Evolutionary conservation across 2,113 vertebrate genomes (phyloP).

Genomic region (Bagarius yarrelli): DNA sequence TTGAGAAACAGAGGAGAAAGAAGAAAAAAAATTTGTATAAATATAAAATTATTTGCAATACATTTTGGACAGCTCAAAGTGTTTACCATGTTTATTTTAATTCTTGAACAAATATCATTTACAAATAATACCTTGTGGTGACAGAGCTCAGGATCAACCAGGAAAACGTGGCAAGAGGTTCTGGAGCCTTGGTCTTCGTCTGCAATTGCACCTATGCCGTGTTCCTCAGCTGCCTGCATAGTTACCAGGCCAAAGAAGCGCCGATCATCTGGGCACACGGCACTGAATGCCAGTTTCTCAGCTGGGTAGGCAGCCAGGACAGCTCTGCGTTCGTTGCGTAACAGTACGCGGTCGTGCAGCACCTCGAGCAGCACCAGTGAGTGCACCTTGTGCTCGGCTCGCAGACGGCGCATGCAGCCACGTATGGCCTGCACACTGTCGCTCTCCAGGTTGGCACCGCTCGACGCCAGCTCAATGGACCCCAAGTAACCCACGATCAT

Average conservation of each 20-base stretch:
- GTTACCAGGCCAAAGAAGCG: slow-evolving; percentile 95
- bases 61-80: not conserved
- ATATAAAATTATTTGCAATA: not conserved
- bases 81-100: not conserved
- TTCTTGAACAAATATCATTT: no score
- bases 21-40: not conserved
- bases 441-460: slow-evolving; percentile 81
- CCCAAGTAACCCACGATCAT: slow-evolving; percentile 97
- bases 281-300: slow-evolving; percentile 95
- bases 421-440: slow-evolving; percentile 96
- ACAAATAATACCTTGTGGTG: slow-evolving; percentile 73
- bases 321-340: slow-evolving; percentile 81
- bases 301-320: slow-evolving; percentile 90
- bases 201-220: slow-evolving; percentile 66
- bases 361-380: slow-evolving; percentile 91
- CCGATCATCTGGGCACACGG: slow-evolving; percentile 90
- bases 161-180: slow-evolving; percentile 97
- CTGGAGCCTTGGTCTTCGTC: slow-evolving; percentile 83
- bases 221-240: slow-evolving; percentile 85
- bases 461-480: slow-evolving; percentile 92
- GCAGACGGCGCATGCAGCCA: slow-evolving; percentile 92
- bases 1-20: not conserved
- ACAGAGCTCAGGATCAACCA: slow-evolving; percentile 94
- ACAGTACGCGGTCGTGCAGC: slow-evolving; percentile 90
- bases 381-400: slow-evolving; percentile 94